A percentile compares a stretch with the other conserved stretches of the same genome.
Conservation (phyloP, 2,888 invertebrate species). For the Cataglyphis cursor region DNA sequence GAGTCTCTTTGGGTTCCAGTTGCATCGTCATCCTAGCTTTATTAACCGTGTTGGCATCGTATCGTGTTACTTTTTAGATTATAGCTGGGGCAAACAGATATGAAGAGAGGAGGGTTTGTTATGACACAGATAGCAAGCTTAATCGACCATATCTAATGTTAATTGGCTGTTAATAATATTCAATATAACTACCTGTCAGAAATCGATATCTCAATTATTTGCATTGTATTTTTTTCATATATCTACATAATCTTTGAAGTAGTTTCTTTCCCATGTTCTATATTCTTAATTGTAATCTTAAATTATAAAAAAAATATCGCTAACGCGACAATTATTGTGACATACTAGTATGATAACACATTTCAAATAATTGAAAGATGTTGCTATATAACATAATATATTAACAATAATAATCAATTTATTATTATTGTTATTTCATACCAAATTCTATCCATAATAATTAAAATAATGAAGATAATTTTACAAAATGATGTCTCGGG, state of each 20-base stretch:
- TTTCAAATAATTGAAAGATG: neutral
- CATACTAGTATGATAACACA: neutral
- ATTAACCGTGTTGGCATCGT: neutral
- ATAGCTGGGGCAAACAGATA: neutral
- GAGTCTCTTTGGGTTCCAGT: neutral
- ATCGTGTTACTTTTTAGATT: constrained; percentile 24
- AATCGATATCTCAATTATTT: constrained; percentile 37
- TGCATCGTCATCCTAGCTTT: neutral
- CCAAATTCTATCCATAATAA: neutral
- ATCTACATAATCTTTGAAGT: neutral
- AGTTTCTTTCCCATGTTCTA: neutral
- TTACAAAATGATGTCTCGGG: neutral
- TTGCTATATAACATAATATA: no score
- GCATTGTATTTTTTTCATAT: constrained; percentile 19
- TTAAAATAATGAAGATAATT: neutral
- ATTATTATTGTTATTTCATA: neutral
- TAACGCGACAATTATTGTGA: neutral
- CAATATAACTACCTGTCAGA: neutral
- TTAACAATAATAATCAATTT: no score
- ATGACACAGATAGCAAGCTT: constrained; percentile 1
- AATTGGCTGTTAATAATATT: constrained; percentile 38
- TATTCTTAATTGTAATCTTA: neutral
- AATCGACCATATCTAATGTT: constrained; percentile 1
- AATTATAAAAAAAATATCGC: constrained; percentile 1
- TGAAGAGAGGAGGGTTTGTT: constrained; percentile 13